Evolutionary conservation across 2,888 invertebrate genomes (phyloP), one percentile per base, ranked within the genome.

Genomic region (Caenorhabditis macrosperma): DNA sequence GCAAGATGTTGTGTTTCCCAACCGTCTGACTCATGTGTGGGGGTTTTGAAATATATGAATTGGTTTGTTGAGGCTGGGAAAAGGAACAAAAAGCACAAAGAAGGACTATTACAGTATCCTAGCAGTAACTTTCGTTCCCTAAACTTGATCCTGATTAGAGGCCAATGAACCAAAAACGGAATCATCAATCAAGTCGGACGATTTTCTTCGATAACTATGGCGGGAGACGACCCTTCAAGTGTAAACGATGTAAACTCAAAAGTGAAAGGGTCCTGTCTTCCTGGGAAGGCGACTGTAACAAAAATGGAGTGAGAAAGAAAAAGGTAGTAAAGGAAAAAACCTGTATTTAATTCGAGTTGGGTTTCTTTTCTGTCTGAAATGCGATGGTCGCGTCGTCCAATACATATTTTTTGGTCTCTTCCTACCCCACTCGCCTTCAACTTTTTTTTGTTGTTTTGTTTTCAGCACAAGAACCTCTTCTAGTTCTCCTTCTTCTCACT

Each of bases 341-440:
- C 78, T 78, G 78, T 78, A 67, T 78, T 78, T 78, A 61, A 78
- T 78, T 78, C 72, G 78, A 72, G 72, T 78, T 78, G 72, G 55
- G 57, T 64, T 64, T 64, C 59, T 64, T 54, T 64, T 72, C 59
- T 67, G 61, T 78, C 78, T 78, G 71, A 78, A 78, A 71, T 66
- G 57, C 61, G 35, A 60, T 59, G 66, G 57, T 66, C 59, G 60
- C 2, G 24, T n/a, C 15, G 4, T 44, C 38, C 10, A 26, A 41
- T 48, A 46, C 9, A 41, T 61, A 20, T 26, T 71, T 68, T 63
- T 74, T 64, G 55, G 52, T 64, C 50, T 64, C n/a, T n/a, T n/a
- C n/a, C n/a, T n/a, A n/a, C n/a, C n/a, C 24, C 30, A 17, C 28
- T 41, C 41, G 28, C 38, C 55, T 60, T 33, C 35, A 33, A 17